A percentile compares a stretch with the other conserved stretches of the same genome.
Evolutionary conservation across 2,888 invertebrate species (phyloP).

Genomic region (Caenorhabditis wallacei): DNA sequence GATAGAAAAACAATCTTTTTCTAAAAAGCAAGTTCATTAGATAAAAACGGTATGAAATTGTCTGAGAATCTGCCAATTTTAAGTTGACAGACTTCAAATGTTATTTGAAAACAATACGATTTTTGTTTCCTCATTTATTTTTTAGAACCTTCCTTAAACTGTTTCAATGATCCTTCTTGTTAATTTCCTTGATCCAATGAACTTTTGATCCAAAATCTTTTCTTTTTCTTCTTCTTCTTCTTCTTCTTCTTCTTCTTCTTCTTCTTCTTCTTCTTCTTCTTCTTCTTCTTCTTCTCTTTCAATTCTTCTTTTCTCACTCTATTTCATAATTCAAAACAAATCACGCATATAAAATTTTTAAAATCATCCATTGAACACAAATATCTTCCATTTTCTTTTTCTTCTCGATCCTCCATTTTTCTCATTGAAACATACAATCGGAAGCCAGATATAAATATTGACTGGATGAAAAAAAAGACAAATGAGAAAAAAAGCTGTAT

Average conservation of each 20-base stretch:
- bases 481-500: constrained; percentile 1
- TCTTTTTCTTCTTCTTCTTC: background rate
- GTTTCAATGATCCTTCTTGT: no score
- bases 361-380: constrained; percentile 39
- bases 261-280: background rate
- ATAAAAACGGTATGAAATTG: no score
- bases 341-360: constrained; percentile 39
- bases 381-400: constrained; percentile 21
- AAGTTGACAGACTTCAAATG: no score
- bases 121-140: no score
- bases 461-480: constrained; percentile 12
- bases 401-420: background rate
- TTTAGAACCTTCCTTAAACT: no score
- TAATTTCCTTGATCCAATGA: background rate
- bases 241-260: background rate
- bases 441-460: constrained; percentile 48
- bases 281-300: no score
- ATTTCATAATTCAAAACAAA: constrained; percentile 36
- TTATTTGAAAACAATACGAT: no score
- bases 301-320: background rate
- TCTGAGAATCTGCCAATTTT: no score
- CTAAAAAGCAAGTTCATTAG: no score
- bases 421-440: constrained; percentile 22
- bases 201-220: constrained; percentile 23
- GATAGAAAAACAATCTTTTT: no score